Percentiles rank a stretch among this genome's conserved stretches.
Conservation (phyloP, 2,888 invertebrate species). For the Cantharis lateralis region DNA sequence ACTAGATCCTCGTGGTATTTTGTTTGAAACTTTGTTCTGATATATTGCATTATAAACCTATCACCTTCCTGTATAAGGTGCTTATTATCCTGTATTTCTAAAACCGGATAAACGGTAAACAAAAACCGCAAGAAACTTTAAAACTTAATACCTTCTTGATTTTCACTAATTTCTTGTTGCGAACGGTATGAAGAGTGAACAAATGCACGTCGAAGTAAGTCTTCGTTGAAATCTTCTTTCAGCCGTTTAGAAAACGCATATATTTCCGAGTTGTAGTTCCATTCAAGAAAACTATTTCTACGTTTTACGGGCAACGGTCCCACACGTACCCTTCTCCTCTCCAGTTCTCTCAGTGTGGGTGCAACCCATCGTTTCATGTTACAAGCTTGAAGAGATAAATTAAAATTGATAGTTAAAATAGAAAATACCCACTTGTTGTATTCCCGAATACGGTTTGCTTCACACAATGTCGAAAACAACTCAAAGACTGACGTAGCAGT, state of each 20-base stretch:
- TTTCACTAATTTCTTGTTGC: conserved; percentile 67
- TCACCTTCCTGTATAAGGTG: conserved; percentile 72
- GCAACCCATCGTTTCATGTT: conserved; percentile 65
- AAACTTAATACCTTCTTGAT: conserved; percentile 47
- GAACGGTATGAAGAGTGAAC: conserved; percentile 78
- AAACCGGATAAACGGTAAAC: not conserved
- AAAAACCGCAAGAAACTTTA: not conserved
- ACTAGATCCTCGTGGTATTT: conserved; percentile 78
- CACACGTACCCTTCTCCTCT: conserved; percentile 61
- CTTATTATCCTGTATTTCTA: conserved; percentile 65
- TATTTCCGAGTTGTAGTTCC: conserved; percentile 88
- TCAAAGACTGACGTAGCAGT: not conserved
- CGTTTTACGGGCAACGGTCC: conserved; percentile 62
- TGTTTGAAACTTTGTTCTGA: conserved; percentile 69
- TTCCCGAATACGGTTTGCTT: not conserved
- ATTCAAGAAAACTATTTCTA: conserved; percentile 73
- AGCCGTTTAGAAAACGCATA: conserved; percentile 87
- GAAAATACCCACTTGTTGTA: not conserved
- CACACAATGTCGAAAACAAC: not conserved
- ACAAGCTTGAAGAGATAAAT: not conserved
- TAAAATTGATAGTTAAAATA: not conserved
- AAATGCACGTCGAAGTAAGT: conserved; percentile 75
- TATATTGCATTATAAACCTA: conserved; percentile 66
- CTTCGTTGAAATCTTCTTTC: conserved; percentile 78
- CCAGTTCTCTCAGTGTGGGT: conserved; percentile 69